Conservation (phyloP, 2,797 vertebrate species). For the Rachycentron canadum region DNA sequence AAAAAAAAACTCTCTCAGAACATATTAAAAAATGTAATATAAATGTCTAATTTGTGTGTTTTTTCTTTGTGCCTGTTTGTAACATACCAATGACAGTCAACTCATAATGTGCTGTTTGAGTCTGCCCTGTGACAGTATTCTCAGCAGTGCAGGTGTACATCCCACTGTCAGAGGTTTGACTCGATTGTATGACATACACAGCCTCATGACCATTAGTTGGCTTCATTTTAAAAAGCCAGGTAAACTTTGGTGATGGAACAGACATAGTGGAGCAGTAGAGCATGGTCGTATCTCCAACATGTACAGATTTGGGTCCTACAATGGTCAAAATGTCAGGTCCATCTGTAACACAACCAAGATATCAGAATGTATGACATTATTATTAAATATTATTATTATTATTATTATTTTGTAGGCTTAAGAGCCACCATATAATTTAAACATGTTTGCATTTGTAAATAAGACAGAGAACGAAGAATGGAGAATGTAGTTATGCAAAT, state of each 20-base stretch:
- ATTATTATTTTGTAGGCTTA: too few species aligned
- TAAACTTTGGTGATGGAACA: constrained; percentile 40
- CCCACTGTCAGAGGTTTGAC: constrained; percentile 33
- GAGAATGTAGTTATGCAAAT: too few species aligned
- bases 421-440: too few species aligned
- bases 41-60: not conserved
- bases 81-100: constrained; percentile 47
- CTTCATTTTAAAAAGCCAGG: constrained; percentile 45
- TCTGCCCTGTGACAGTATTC: constrained; percentile 33
- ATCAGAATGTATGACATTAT: not conserved
- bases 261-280: constrained; percentile 50
- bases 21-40: not conserved
- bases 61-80: not conserved
- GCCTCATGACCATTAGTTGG: not conserved
- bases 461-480: too few species aligned
- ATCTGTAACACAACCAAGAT: constrained; percentile 39
- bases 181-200: constrained; percentile 19
- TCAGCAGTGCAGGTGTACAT: constrained; percentile 50
- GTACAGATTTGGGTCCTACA: constrained; percentile 33
- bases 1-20: not conserved
- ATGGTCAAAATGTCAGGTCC: constrained; percentile 48
- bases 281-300: constrained; percentile 37
- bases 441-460: too few species aligned
- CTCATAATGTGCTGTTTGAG: constrained; percentile 17
- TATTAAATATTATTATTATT: too few species aligned